A percentile compares a stretch with the other conserved stretches of the same genome.
These are phyloP conservation scores for Drosophila rufa DNA, from an alignment of 1,140 invertebrate genomes.

Conservation along the genomic window DNA sequence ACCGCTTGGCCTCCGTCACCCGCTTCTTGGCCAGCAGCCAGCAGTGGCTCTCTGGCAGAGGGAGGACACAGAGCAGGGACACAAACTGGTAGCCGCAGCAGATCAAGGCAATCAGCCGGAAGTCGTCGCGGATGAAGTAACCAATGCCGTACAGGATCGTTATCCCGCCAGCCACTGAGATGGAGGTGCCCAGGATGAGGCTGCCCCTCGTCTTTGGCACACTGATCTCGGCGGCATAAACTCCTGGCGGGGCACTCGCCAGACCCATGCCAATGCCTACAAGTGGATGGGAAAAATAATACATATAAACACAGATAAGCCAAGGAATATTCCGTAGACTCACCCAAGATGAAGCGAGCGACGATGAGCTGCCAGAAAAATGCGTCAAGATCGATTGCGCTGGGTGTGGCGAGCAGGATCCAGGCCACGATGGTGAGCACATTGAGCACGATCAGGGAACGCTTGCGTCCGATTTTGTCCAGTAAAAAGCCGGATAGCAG, in stretches of 20 bases:
- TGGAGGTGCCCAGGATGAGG: slow-evolving; percentile 88
- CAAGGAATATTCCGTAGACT: slow-evolving; percentile 18
- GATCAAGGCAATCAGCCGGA: slow-evolving; percentile 88
- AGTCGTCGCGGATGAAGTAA: slow-evolving; percentile 87
- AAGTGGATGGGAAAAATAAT: slow-evolving; percentile 2
- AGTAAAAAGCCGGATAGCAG: slow-evolving; percentile 68
- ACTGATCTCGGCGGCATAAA: slow-evolving; percentile 88
- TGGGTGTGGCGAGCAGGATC: slow-evolving; percentile 68
- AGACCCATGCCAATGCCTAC: slow-evolving; percentile 87
- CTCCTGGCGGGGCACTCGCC: slow-evolving; percentile 87
- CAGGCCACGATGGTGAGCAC: slow-evolving; percentile 67
- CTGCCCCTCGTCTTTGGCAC: slow-evolving; percentile 86
- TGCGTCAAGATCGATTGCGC: slow-evolving; percentile 8
- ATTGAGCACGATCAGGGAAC: slow-evolving; percentile 73
- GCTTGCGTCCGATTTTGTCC: slow-evolving; percentile 76
- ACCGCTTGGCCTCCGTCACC: slow-evolving; percentile 86
- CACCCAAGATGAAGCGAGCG: slow-evolving; percentile 72
- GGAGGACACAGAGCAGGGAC: slow-evolving; percentile 86
- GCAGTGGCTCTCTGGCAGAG: slow-evolving; percentile 90
- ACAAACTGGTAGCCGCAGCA: slow-evolving; percentile 87
- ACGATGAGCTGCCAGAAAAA: slow-evolving; percentile 73
- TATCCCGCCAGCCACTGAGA: slow-evolving; percentile 87
- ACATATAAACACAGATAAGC: slow-evolving; percentile 10
- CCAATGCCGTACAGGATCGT: slow-evolving; percentile 88
- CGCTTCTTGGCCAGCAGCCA: slow-evolving; percentile 88